Evolutionary conservation across 2,888 invertebrate genomes (phyloP).

Genomic region (Lymantria dispar): DNA sequence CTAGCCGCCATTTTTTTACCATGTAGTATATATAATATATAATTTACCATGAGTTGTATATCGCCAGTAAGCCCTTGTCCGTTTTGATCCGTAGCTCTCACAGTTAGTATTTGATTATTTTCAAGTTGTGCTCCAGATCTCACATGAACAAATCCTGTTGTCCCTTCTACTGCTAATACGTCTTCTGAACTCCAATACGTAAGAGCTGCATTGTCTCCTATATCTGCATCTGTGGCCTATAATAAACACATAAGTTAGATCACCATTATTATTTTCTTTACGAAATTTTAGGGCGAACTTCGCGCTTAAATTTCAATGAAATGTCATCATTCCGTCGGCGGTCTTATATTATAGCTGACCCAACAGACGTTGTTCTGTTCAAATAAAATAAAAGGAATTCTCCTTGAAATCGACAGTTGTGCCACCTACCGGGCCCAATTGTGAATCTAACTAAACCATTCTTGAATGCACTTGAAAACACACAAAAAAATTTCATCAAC

Average conservation of each 20-base stretch:
- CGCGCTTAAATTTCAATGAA: too few species aligned
- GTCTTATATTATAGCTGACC: too few species aligned
- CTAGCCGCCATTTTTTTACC: too few species aligned
- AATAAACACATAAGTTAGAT: neutral
- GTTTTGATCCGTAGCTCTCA: constrained; percentile 67
- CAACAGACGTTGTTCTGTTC: too few species aligned
- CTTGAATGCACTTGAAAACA: too few species aligned
- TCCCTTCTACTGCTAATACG: constrained; percentile 78
- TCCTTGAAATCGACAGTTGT: too few species aligned
- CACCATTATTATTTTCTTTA: neutral
- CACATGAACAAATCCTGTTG: constrained; percentile 82
- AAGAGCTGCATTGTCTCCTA: constrained; percentile 77
- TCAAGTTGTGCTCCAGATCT: constrained; percentile 58
- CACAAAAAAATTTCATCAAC: too few species aligned
- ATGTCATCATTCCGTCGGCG: too few species aligned
- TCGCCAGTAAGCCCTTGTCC: constrained; percentile 61
- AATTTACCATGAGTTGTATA: constrained; percentile 61
- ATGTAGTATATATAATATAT: neutral
- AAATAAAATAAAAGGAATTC: too few species aligned
- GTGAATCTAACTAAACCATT: too few species aligned
- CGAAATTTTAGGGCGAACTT: neutral
- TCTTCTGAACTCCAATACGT: constrained; percentile 60
- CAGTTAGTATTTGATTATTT: constrained; percentile 47
- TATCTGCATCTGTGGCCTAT: constrained; percentile 82
- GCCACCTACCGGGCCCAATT: too few species aligned